A percentile compares a stretch with the other conserved stretches of the same genome.
phyloP scores from a whole-genome alignment of 2,888 invertebrate species.

The Drosophila emarginata region DNA sequence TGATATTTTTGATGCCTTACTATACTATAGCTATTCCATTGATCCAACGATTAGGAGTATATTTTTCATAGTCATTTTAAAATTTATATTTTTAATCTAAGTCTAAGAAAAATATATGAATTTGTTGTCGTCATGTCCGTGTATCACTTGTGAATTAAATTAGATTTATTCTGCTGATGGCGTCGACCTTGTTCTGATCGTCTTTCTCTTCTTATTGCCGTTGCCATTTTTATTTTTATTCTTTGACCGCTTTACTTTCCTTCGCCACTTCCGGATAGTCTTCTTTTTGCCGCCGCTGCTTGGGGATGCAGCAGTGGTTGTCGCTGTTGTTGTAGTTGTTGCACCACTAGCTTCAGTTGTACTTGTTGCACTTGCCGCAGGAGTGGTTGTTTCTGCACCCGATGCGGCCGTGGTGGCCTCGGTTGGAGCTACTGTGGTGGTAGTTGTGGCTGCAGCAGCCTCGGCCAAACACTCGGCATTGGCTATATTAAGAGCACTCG shows the following conservation, averaged over 20 bases:
- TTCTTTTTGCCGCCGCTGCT: neutral
- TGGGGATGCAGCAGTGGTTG: neutral
- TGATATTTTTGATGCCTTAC: no score
- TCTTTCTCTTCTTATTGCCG: neutral
- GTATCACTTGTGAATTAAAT: neutral
- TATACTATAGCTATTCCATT: no score
- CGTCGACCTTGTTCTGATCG: neutral
- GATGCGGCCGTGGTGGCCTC: slow-evolving; percentile 16
- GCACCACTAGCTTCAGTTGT: neutral
- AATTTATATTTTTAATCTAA: neutral
- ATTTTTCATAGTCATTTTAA: no score
- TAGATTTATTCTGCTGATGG: neutral
- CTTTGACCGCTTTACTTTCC: neutral
- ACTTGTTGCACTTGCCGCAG: neutral
- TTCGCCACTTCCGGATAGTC: neutral
- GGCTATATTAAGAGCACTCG: neutral
- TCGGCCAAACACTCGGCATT: slow-evolving; percentile 27
- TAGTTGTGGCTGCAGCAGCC: no score
- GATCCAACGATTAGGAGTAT: no score
- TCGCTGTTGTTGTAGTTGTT: neutral
- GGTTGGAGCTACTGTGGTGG: neutral
- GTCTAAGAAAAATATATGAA: neutral
- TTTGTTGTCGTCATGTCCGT: neutral
- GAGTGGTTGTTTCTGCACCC: neutral
- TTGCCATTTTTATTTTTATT: neutral